Base-by-base conservation (phyloP, 2,888 invertebrate species). In the Marasmarcha lunaedactyla region DNA sequence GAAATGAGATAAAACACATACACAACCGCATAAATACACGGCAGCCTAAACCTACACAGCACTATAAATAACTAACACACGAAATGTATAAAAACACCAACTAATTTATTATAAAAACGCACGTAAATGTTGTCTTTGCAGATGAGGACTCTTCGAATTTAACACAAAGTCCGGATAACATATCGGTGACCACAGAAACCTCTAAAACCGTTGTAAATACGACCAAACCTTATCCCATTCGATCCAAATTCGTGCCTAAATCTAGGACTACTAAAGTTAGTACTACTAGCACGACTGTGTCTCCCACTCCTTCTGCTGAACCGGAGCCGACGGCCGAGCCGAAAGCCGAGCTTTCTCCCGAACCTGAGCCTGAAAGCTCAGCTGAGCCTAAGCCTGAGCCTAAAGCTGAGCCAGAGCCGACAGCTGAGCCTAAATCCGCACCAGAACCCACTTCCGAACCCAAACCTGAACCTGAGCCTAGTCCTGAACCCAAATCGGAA, bases 101-200 rank as follows among this genome's bases (percentile, higher is more conserved):
- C 34, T 34, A 34, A 34, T 34, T 12, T 13, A 59, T 62, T 64
- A 7, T 20, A 40, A 36, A 64, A 65, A 14, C 63, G 83, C 83
- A 83, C 78, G 79, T 57, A 71, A 57, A 56, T 59, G 57, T 72
- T 72, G 52, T 76, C 71, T 76, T 77, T 81, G 52, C 83, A 83
- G 83, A 78, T 78, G 58, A 61, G 66, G 74, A 69, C 50, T 59
- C 88, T 7, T 81, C 86, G 49, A 46, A 58, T 55, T 55, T 61
- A 50, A 30, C 30, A 9, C n/a, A 30, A 30, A 30, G 3, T 10
- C 11, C 30, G 30, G 30, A 30, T 3, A 30, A 30, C 10, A 11
- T 20, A 5, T 20, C 54, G 56, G 42, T 79, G 33, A 74, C 55
- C 47, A 63, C 79, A 1, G 59, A 70, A 71, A 41, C 52, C 36